Conservation (phyloP, 2,113 vertebrate genomes). For the Axis porcinus region DNA sequence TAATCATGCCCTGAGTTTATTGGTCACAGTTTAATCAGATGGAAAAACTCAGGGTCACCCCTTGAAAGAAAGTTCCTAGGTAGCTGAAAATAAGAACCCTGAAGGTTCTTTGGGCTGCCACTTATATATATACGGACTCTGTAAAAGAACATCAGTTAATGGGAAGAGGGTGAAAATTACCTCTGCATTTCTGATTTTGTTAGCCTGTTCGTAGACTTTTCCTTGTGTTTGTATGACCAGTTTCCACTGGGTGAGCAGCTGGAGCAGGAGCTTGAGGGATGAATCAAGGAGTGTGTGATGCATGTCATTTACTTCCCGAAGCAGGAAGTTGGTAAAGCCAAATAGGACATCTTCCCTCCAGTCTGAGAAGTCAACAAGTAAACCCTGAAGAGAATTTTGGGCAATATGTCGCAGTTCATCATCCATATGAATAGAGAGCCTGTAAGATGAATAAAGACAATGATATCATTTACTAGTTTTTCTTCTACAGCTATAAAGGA, state of each 20-base stretch:
- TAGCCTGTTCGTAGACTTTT: conserved; percentile 85
- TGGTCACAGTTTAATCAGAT: not conserved
- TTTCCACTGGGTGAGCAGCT: conserved; percentile 97
- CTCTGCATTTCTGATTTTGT: conserved; percentile 87
- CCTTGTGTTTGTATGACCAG: conserved; percentile 92
- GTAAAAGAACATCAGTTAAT: not conserved
- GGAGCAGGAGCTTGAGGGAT: conserved; percentile 95
- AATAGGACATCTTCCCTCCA: conserved; percentile 98
- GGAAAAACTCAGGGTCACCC: not conserved
- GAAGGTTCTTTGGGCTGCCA: not conserved
- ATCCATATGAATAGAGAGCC: conserved; percentile 98
- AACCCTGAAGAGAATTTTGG: conserved; percentile 96
- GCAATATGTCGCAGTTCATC: conserved; percentile 98
- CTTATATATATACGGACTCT: accelerated
- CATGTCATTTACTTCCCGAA: conserved; percentile 95
- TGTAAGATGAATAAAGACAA: conserved; percentile 65
- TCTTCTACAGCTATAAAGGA: not conserved
- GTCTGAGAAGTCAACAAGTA: conserved; percentile 96
- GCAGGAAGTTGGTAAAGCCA: conserved; percentile 95
- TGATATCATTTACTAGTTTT: not conserved
- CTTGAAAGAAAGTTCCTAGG: not conserved
- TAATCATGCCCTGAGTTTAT: conserved; percentile 37
- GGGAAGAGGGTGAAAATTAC: conserved; percentile 73
- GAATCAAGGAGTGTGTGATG: conserved; percentile 95
- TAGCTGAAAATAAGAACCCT: not conserved